These are phyloP conservation scores for Zygothrica quintamaculata DNA, from an alignment of 2,888 invertebrate genomes.

Conservation along the genomic window DNA sequence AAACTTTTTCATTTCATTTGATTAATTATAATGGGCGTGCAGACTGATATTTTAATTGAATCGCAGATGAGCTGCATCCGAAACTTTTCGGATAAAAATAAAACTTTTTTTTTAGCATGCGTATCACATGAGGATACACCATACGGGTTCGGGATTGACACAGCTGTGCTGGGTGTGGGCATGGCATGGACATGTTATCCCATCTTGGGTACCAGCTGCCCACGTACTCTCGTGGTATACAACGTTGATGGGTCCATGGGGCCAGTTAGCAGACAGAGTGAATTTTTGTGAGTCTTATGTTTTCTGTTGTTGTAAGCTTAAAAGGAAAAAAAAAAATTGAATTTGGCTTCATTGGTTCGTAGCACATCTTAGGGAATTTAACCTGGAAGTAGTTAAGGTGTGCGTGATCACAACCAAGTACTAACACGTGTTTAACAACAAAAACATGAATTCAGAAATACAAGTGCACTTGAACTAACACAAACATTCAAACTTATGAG, in stretches of 20 bases:
- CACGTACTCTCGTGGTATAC: slow-evolving; percentile 25
- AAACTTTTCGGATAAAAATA: slow-evolving; percentile 6
- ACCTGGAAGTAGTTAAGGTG: slow-evolving; percentile 36
- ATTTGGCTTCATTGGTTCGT: neutral
- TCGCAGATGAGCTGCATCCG: neutral
- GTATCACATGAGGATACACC: slow-evolving; percentile 13
- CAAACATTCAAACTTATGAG: slow-evolving; percentile 16
- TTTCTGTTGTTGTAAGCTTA: neutral
- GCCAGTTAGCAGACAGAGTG: slow-evolving; percentile 17
- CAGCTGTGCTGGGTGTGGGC: slow-evolving; percentile 20
- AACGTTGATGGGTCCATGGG: slow-evolving; percentile 24
- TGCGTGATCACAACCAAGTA: slow-evolving; percentile 38
- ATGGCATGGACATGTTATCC: slow-evolving; percentile 18
- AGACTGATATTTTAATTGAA: slow-evolving; percentile 1
- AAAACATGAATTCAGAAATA: slow-evolving; percentile 30
- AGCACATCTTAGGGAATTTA: neutral
- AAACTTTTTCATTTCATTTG: no score
- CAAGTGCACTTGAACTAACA: slow-evolving; percentile 23
- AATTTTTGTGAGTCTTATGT: neutral
- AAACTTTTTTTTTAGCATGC: slow-evolving; percentile 34
- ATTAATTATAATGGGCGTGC: neutral
- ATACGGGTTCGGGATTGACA: slow-evolving; percentile 2
- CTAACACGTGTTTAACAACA: slow-evolving; percentile 58
- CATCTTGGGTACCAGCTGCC: slow-evolving; percentile 27
- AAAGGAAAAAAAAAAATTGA: no score